A percentile compares a stretch with the other conserved stretches of the same genome.
Evolutionary conservation across 2,113 vertebrate species (phyloP).

Genomic region (Ictalurus punctatus): DNA sequence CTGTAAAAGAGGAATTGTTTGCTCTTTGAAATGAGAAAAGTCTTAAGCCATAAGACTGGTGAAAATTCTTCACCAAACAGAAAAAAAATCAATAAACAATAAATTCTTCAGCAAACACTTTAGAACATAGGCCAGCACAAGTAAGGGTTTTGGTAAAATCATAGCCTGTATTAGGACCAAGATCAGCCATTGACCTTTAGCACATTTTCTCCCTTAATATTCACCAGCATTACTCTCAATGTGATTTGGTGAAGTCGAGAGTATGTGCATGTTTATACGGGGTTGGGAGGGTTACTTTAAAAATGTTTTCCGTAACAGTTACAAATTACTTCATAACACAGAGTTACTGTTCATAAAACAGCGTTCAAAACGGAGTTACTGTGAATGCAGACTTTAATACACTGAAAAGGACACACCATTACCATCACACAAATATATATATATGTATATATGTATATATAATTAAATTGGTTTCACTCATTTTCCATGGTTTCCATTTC

Average conservation of each 20-base stretch:
- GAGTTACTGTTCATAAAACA: too few relatives aligned
- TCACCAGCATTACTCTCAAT: not conserved
- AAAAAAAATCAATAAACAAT: not conserved
- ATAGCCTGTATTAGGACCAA: not conserved
- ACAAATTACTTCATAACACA: too few relatives aligned
- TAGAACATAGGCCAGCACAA: not conserved
- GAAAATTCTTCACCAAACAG: not conserved
- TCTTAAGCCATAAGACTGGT: conserved; percentile 9
- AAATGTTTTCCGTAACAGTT: too few relatives aligned
- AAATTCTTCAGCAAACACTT: not conserved
- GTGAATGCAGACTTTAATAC: too few relatives aligned
- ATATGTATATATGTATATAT: too few relatives aligned
- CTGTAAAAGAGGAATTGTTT: conserved; percentile 48
- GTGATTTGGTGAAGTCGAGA: not conserved
- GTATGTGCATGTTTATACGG: not conserved
- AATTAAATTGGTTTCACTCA: too few relatives aligned
- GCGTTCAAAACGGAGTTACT: too few relatives aligned
- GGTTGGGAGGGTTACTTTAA: too few relatives aligned
- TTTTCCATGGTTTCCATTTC: too few relatives aligned
- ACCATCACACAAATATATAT: too few relatives aligned
- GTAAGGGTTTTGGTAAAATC: conserved; percentile 17
- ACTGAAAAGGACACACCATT: too few relatives aligned
- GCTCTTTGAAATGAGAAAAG: conserved; percentile 44
- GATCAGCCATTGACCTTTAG: conserved; percentile 9
- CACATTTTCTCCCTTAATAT: conserved; percentile 15